Conservation (phyloP, 2,888 invertebrate species). For the Pseudococcus viburni region DNA sequence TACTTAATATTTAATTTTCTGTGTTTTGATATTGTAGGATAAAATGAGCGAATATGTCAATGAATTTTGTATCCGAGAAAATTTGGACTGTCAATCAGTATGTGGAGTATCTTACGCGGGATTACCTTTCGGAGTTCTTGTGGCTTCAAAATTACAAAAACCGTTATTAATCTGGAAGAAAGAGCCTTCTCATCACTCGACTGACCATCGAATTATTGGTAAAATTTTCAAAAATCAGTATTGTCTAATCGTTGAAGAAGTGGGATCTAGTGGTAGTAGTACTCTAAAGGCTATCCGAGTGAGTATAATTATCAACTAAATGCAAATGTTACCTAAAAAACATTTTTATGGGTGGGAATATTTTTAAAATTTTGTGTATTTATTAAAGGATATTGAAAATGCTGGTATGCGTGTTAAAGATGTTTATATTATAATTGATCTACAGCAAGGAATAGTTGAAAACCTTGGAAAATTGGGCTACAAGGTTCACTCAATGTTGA, state of each 20-base stretch:
- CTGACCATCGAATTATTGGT: slow-evolving; percentile 45
- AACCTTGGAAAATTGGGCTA: slow-evolving; percentile 57
- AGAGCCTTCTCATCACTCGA: slow-evolving; percentile 5
- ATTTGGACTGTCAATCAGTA: background rate
- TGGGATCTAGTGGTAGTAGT: slow-evolving; percentile 53
- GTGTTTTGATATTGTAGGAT: slow-evolving; percentile 13
- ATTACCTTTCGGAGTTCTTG: slow-evolving; percentile 29
- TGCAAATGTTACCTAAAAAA: background rate
- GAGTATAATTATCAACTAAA: background rate
- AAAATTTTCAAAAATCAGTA: slow-evolving; percentile 37
- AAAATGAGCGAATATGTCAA: slow-evolving; percentile 21
- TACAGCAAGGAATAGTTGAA: slow-evolving; percentile 57
- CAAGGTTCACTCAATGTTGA: slow-evolving; percentile 35
- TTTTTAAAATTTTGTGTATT: background rate
- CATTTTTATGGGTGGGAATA: too few relatives aligned
- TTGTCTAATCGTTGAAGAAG: slow-evolving; percentile 51
- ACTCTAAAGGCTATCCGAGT: slow-evolving; percentile 53
- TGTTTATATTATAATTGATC: slow-evolving; percentile 37
- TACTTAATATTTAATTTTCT: background rate
- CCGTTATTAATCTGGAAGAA: slow-evolving; percentile 47
- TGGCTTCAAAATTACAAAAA: slow-evolving; percentile 33
- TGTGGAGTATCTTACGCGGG: slow-evolving; percentile 62
- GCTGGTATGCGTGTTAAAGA: slow-evolving; percentile 43
- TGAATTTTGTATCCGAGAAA: background rate
- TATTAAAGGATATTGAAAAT: slow-evolving; percentile 55